phyloP scores from a whole-genome alignment of 2,797 vertebrate genomes.

The Sebastiscus albofasciatus region DNA sequence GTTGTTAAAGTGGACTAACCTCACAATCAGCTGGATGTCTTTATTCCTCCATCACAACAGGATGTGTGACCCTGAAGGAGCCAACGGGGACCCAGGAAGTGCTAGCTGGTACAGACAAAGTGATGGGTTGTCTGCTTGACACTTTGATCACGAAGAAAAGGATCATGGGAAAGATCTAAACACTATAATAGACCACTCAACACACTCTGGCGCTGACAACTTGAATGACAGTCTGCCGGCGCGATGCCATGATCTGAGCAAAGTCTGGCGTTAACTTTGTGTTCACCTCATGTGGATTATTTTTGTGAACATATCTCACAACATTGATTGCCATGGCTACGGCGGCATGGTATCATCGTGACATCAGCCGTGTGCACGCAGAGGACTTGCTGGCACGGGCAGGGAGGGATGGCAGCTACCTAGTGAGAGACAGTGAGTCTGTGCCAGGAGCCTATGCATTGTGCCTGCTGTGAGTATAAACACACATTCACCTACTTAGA shows the following conservation, averaged over 20 bases:
- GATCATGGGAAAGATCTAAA: slow-evolving; percentile 53
- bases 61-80: slow-evolving; percentile 63
- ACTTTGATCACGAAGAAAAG: slow-evolving; percentile 32
- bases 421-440: slow-evolving; percentile 92
- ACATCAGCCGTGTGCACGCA: slow-evolving; percentile 89
- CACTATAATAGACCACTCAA: slow-evolving; percentile 4
- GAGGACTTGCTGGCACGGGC: slow-evolving; percentile 89
- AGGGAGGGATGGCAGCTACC: slow-evolving; percentile 88
- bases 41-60: slow-evolving; percentile 35
- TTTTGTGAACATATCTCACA: slow-evolving; percentile 34
- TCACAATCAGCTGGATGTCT: slow-evolving; percentile 30
- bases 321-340: slow-evolving; percentile 72
- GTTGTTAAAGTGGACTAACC: slow-evolving; percentile 13
- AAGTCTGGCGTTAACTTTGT: slow-evolving; percentile 4
- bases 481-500: not conserved
- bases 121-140: slow-evolving; percentile 22
- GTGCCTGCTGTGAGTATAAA: slow-evolving; percentile 88
- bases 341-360: slow-evolving; percentile 88
- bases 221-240: slow-evolving; percentile 6
- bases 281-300: slow-evolving; percentile 64
- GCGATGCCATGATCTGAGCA: slow-evolving; percentile 12
- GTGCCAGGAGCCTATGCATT: slow-evolving; percentile 90
- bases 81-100: slow-evolving; percentile 50
- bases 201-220: slow-evolving; percentile 10
- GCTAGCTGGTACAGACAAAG: slow-evolving; percentile 26